A percentile compares a stretch with the other conserved stretches of the same genome.
Evolutionary conservation across 2,888 invertebrate species (phyloP).

Genomic region (Aporophyla lueneburgensis): DNA sequence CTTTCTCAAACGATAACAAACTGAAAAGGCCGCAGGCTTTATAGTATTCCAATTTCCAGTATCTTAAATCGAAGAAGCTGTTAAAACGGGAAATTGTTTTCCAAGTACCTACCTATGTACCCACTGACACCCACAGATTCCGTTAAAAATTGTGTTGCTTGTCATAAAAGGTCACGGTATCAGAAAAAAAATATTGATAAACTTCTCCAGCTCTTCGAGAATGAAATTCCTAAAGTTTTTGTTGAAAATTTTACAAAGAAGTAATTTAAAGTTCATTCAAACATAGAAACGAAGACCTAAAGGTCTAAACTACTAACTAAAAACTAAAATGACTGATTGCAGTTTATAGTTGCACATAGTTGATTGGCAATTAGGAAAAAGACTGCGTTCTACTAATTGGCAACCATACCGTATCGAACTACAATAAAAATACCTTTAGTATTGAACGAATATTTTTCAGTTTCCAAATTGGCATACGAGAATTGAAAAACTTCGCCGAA

Average conservation of each 20-base stretch:
- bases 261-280: background rate
- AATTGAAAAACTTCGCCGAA: background rate
- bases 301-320: no score
- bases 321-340: background rate
- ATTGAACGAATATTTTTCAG: background rate
- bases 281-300: background rate
- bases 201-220: background rate
- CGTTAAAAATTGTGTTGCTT: constrained; percentile 13
- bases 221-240: background rate
- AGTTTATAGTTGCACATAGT: constrained; percentile 5
- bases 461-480: background rate
- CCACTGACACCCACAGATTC: background rate
- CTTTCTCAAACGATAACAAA: no score
- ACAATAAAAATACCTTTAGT: constrained; percentile 1
- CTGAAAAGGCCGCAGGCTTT: no score
- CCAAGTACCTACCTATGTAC: no score
- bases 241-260: background rate
- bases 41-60: no score
- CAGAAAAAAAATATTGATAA: constrained; percentile 6
- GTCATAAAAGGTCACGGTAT: background rate
- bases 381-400: constrained; percentile 24
- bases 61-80: background rate
- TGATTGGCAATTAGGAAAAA: constrained; percentile 30
- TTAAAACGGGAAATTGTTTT: constrained; percentile 7
- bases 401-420: background rate